Base-by-base conservation (phyloP, 2,113 vertebrate genomes). In the Mesitornis unicolor region DNA sequence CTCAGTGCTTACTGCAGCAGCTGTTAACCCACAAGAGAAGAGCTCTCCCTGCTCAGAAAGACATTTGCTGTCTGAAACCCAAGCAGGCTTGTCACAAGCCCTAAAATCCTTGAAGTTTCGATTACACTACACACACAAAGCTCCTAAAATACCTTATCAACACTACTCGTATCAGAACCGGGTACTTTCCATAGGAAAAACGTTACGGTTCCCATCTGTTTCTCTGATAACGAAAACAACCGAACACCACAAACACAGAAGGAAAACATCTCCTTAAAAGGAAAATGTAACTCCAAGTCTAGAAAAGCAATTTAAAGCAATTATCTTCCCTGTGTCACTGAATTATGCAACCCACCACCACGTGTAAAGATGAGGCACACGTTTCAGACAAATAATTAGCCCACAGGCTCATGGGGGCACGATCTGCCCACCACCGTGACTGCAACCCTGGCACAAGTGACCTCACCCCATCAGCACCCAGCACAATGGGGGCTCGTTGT, bases 401-500 rank as follows among this genome's bases (percentile, higher is more conserved):
- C 7, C n/a, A 5, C 5, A 31, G 78, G 16, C 84, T 88, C 87
- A 59, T 0, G 7, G 45, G 36, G 17, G 8, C 20, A 28, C 1
- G 40, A 33, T 2, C 19, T 51, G 54, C 48, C 54, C 5, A 16
- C n/a, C 5, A 2, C 28, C 0, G 2, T 1, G 20, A 24, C 40
- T 48, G 73, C 33, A 92, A 93, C 8, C 19, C n/a, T 5, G 19
- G 40, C 63, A 53, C 26, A 1, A 64, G 38, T 15, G 75, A 90
- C 79, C 85, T 88, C 92, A 77, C 71, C 48, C 64, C 5, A 20
- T 7, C 25, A 6, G 0, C 2, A 31, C 42, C 10, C 10, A 3
- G 2, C 0, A 0, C 48, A 31, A 4, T 0, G 4, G 1, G 35
- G 3, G 20, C 6, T 11, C 35, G 15, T 9, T 26, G 2, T 1